Evolutionary conservation across 2,797 vertebrate species (phyloP), one percentile per base, ranked within the genome.

Genomic region (Balearica regulorum): DNA sequence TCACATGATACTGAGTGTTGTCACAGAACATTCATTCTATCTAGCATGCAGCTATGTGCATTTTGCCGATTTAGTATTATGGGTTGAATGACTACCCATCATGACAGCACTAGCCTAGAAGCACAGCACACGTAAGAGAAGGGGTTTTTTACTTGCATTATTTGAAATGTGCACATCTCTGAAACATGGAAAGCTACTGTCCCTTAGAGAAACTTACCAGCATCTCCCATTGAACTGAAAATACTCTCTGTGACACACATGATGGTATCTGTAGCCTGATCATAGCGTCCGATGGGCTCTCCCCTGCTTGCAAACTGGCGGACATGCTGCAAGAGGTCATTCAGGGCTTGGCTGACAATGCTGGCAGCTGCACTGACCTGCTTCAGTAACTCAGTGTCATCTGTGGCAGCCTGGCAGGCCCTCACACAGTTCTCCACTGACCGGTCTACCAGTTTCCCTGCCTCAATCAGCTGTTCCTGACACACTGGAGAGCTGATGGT

Each of bases 241-340:
- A 99, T 99, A 97, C 99, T 99, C 96, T 99, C 99, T 0, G 99
- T 99, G 97, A 99, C 99, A 0, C 99, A 99, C 99, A 99, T 99
- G 97, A 99, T 99, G 14, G 99, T 99, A 96, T 99, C 99, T 0
- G 99, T 99, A 94, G 99, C 99, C 97, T 99, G 99, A 98, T 99
- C 99, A 13, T 99, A 99, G 89, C 99, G 99, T 21, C 99, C 99
- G 11, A 99, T 99, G 79, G 99, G 99, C 93, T 99, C 99, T 1
- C 99, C 99, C 2, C 99, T 98, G 98, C 99, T 99, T 65, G 99
- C 99, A 9, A 99, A 99, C 97, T 99, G 99, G 18, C 99, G 98
- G 24, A 99, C 99, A 1, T 99, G 99, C 97, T 99, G 99, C 96
- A 99, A 98, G 90, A 99, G 99, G 94, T 99, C 99, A 7, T 97